Base-by-base conservation (phyloP, 2,113 vertebrate genomes). In the Prochilodus magdalenae region DNA sequence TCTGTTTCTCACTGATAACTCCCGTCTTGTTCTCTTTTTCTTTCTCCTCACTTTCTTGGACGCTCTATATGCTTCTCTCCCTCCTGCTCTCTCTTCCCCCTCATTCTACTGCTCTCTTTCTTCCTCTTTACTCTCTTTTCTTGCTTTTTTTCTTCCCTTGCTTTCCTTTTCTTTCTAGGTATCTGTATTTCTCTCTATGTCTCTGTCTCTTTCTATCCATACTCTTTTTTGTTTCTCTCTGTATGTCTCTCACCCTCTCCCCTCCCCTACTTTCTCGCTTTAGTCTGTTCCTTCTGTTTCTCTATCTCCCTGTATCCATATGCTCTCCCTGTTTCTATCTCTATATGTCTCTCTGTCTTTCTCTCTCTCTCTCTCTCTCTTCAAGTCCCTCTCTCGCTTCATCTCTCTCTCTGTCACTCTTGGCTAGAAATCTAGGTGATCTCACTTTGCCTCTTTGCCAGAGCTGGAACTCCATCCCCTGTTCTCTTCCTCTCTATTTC, bases 111-210 rank as follows among this genome's bases (percentile, higher is more conserved):
- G n/a, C 69, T 80, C 49, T 22, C 33, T 62, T 53, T 10, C 53
- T 73, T 67, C 40, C 57, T 40, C 36, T 7, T 36, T 7, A 4
- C 36, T 36, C 7, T 36, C 36, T 36, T 36, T n/a, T n/a, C n/a
- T n/a, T n/a, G n/a, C n/a, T n/a, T n/a, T n/a, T n/a, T n/a, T n/a
- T n/a, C n/a, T n/a, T n/a, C n/a, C n/a, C 26, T 15, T 44, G 22
- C 29, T 63, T 57, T 80, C 49, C 18, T 29, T 62, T 53, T 10
- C 53, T 73, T 67, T 47, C 57, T 40, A n/a, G n/a, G n/a, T n/a
- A n/a, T n/a, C n/a, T n/a, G n/a, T n/a, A 13, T 7, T 7, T 36
- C 36, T 36, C 36, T 36, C 7, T 36, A 3, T 36, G 3, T 49
- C 47, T 49, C 47, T 49, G 4, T 13, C 47, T 13, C 47, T 49